These are phyloP conservation scores for Caenorhabditis sp. DNA, from an alignment of 2,888 invertebrate species.

Conservation along the genomic window DNA sequence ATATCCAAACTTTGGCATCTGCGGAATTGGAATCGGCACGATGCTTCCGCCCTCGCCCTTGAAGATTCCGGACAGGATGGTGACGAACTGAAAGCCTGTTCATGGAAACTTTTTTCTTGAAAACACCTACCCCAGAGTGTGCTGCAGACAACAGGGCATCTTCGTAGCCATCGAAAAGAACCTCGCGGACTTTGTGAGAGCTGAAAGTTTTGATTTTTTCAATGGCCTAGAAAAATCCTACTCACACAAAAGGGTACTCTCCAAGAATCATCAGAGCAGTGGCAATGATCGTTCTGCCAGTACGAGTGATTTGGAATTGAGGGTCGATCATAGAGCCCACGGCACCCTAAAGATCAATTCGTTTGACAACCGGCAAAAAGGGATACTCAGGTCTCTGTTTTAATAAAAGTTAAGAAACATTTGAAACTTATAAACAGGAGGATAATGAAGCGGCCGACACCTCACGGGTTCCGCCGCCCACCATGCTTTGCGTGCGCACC, in stretches of 20 bases:
- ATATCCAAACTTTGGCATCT: constrained; percentile 76
- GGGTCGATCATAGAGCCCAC: constrained; percentile 75
- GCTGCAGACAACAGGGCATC: constrained; percentile 77
- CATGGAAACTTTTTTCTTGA: no score
- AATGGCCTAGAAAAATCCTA: neutral
- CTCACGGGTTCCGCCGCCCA: constrained; percentile 37
- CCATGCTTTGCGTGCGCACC: constrained; percentile 12
- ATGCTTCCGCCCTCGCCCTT: constrained; percentile 69
- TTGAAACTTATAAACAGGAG: no score
- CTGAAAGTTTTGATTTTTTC: constrained; percentile 58
- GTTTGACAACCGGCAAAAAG: no score
- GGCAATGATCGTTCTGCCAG: constrained; percentile 66
- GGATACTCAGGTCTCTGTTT: no score
- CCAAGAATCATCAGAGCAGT: constrained; percentile 69
- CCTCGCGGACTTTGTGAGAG: constrained; percentile 73
- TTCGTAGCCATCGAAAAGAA: constrained; percentile 79
- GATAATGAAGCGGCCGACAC: constrained; percentile 56
- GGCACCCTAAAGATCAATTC: constrained; percentile 71
- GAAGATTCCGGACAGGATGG: constrained; percentile 58
- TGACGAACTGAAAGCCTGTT: constrained; percentile 66
- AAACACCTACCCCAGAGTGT: constrained; percentile 67
- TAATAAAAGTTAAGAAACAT: no score
- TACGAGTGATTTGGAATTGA: constrained; percentile 67
- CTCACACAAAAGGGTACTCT: constrained; percentile 76
- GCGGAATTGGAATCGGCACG: constrained; percentile 79